Base-by-base conservation (phyloP, 2,888 invertebrate genomes). In the Plagiodera versicolora region DNA sequence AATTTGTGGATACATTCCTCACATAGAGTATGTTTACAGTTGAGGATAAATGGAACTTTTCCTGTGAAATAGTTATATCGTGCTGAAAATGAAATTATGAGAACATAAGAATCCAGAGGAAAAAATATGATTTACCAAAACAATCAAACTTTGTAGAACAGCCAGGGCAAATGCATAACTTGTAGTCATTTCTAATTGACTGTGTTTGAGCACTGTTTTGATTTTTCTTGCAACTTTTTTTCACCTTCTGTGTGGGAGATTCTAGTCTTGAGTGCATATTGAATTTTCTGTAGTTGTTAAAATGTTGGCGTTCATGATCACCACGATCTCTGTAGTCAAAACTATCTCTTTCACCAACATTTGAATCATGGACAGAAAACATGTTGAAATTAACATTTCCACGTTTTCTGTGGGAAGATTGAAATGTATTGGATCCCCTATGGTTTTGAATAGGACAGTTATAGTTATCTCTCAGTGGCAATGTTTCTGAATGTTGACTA, bases 11-110 rank as follows among this genome's bases (percentile, higher is more conserved):
- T 74, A 73, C 91, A 91, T 51, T 80, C 83, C 67, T 87, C 87
- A 70, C 91, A 91, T 70, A 87, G 81, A 1, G 86, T 82, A 75
- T 91, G 91, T 0, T 86, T 86, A 72, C 91, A 91, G 62, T 81
- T 71, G 60, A 90, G 75, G 39, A 89, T 77, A 19, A 90, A 77
- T 0, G 91, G 90, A 8, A 78, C 67, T 51, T 74, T 74, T 47
- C 76, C 78, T 16, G 44, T 39, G 24, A 59, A 63, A 19, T 51
- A 63, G 47, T 64, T 67, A 20, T 60, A 63, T 52, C 46, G 66
- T 63, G 46, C 76, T 75, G 46, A 63, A 62, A 66, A 46, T 3
- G 4, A 10, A 52, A 17, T 14, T 52, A 17, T 35, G 35, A 11
- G n/a, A 16, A 17, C 28, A 48, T 2, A 3, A 17, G 2, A n/a